phyloP scores from a whole-genome alignment of 2,797 vertebrate genomes.

The Danionella dracula region DNA sequence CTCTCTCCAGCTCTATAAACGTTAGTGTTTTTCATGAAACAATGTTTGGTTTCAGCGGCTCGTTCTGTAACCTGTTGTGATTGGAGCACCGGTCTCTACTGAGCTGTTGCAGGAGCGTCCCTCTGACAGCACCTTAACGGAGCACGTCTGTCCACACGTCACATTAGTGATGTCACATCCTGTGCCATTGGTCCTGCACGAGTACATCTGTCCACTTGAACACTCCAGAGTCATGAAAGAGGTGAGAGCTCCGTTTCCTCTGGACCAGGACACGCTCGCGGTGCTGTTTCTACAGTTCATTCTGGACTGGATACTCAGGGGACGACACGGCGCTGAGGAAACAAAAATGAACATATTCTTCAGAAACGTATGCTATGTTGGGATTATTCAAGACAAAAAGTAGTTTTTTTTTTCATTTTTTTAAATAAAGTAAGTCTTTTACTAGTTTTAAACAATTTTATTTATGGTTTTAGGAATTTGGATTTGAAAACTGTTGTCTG shows the following conservation, averaged over 20 bases:
- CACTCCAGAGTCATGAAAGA: constrained; percentile 55
- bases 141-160: constrained; percentile 24
- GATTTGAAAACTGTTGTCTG: no score
- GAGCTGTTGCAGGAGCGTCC: constrained; percentile 23
- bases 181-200: constrained; percentile 45
- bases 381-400: no score
- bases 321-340: constrained; percentile 66
- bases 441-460: no score
- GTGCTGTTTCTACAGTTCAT: constrained; percentile 49
- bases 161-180: constrained; percentile 31
- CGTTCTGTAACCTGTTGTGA: no score
- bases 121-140: no score
- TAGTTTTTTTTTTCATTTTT: no score
- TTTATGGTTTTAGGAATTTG: no score
- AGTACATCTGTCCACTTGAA: constrained; percentile 28
- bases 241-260: constrained; percentile 52
- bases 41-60: no score
- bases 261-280: constrained; percentile 59
- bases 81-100: background rate
- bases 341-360: background rate
- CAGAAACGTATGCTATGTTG: no score
- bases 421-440: no score
- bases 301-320: constrained; percentile 53
- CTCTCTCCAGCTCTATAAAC: no score
- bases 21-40: no score